These are phyloP conservation scores for Molanna angustata DNA, from an alignment of 2,888 invertebrate species.

Conservation along the genomic window DNA sequence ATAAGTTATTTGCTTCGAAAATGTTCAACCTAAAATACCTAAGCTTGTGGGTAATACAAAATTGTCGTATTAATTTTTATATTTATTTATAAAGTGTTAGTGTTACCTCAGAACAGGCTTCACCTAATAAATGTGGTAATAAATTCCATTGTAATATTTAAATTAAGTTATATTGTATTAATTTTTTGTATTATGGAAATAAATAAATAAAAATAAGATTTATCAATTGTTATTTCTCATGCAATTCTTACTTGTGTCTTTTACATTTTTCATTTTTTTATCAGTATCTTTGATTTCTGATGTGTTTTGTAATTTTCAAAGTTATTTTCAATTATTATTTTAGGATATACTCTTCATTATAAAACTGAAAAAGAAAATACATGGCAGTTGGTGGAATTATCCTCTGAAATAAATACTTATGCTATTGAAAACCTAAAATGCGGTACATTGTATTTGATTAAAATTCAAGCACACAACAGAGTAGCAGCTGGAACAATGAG, in stretches of 20 bases:
- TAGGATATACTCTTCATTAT: constrained; percentile 69
- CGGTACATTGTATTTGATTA: constrained; percentile 73
- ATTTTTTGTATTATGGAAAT: too few relatives aligned
- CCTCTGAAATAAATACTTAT: constrained; percentile 70
- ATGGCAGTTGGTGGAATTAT: constrained; percentile 71
- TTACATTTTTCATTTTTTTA: not conserved
- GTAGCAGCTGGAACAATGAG: constrained; percentile 73
- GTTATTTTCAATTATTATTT: constrained; percentile 29
- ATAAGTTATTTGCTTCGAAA: too few relatives aligned
- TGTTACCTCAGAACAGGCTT: too few relatives aligned
- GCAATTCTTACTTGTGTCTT: not conserved
- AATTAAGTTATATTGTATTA: too few relatives aligned
- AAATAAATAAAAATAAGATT: not conserved
- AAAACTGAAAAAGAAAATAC: constrained; percentile 63
- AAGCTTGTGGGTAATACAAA: too few relatives aligned
- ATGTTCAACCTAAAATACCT: too few relatives aligned
- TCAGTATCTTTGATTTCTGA: not conserved
- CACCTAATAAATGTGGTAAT: too few relatives aligned
- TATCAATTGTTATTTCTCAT: not conserved
- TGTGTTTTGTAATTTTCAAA: not conserved
- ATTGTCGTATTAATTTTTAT: too few relatives aligned
- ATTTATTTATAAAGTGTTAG: not conserved
- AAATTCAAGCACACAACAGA: constrained; percentile 71
- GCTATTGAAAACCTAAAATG: constrained; percentile 72
- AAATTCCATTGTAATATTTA: too few relatives aligned